These are phyloP conservation scores for Agonum fuliginosum DNA, from an alignment of 2,888 invertebrate genomes.

Conservation along the genomic window DNA sequence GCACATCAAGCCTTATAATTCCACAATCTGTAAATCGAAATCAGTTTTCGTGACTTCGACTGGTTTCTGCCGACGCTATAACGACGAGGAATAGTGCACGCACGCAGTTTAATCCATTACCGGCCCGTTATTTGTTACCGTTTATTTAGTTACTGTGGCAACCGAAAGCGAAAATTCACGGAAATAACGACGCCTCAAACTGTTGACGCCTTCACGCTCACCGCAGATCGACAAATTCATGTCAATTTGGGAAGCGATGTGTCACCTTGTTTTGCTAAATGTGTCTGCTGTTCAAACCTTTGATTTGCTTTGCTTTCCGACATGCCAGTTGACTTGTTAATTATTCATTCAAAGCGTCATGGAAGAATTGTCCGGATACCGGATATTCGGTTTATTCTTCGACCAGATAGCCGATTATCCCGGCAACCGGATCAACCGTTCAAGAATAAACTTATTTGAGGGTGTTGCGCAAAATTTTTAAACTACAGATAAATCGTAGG, in stretches of 20 bases:
- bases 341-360: too few species aligned
- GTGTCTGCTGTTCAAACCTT: too few species aligned
- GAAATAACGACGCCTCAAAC: not conserved
- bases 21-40: conserved; percentile 33
- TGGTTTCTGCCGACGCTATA: conserved; percentile 1
- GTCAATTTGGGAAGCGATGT: not conserved
- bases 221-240: not conserved
- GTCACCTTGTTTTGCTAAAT: not conserved
- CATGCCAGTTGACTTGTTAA: too few species aligned
- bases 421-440: too few species aligned
- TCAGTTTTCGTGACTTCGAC: conserved; percentile 28
- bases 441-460: too few species aligned
- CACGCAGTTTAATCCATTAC: conserved; percentile 33
- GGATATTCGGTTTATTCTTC: too few species aligned
- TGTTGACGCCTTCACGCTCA: not conserved
- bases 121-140: conserved; percentile 16
- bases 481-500: too few species aligned
- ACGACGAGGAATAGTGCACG: conserved; percentile 18
- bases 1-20: conserved; percentile 3
- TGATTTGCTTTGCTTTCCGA: too few species aligned
- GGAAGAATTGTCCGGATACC: too few species aligned
- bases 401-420: too few species aligned
- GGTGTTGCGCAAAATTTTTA: too few species aligned
- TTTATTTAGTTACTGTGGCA: conserved; percentile 20
- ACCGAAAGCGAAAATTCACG: conserved; percentile 10